Percentiles rank a stretch among this genome's conserved stretches.
phyloP scores from a whole-genome alignment of 2,797 vertebrate genomes.

The Potorous gilbertii region DNA sequence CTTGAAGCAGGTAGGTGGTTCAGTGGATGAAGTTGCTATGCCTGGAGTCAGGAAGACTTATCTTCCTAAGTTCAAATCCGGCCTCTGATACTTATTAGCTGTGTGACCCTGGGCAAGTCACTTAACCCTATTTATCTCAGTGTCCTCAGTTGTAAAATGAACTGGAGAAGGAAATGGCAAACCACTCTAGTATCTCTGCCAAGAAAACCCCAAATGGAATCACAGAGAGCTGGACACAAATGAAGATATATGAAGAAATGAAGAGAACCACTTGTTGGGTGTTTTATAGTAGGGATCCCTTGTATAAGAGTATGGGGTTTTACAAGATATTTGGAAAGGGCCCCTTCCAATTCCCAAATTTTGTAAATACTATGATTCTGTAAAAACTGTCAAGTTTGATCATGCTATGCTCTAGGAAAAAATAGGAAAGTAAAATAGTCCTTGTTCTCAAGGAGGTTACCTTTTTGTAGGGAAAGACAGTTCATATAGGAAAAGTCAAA shows the following conservation, averaged over 20 bases:
- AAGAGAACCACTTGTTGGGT: background rate
- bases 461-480: background rate
- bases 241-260: background rate
- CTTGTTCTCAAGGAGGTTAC: background rate
- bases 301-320: background rate
- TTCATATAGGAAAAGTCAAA: background rate
- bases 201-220: background rate
- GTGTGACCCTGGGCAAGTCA: background rate
- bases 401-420: background rate
- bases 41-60: background rate
- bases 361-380: background rate
- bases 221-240: background rate
- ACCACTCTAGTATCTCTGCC: background rate
- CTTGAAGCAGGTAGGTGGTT: background rate
- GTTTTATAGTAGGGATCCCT: background rate
- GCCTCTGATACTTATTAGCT: background rate
- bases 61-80: no score
- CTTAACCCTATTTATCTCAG: background rate
- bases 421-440: background rate
- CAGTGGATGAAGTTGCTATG: background rate
- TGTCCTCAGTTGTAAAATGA: background rate
- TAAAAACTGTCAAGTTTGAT: background rate
- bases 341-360: background rate
- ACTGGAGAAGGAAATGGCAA: background rate
- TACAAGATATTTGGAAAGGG: background rate